These are phyloP conservation scores for Maconellicoccus hirsutus DNA, from an alignment of 1,140 invertebrate species.

Conservation along the genomic window DNA sequence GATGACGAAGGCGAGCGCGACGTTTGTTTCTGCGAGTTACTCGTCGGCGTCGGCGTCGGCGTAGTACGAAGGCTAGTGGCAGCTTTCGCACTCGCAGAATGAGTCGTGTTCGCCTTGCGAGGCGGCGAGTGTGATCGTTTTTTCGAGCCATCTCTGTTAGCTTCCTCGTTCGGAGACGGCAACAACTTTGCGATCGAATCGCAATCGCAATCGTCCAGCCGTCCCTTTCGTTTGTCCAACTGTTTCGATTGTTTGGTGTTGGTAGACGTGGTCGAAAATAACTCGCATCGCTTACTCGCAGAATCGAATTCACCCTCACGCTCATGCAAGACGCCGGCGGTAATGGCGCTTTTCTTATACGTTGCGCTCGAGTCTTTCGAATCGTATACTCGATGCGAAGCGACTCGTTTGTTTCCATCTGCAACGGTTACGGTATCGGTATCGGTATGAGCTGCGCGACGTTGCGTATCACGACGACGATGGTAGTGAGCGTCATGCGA, in stretches of 20 bases:
- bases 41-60: too few relatives aligned
- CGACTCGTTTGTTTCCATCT: background rate
- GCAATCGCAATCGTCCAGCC: too few relatives aligned
- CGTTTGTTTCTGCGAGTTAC: too few relatives aligned
- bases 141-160: conserved; percentile 22
- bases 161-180: too few relatives aligned
- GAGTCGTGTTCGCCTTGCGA: conserved; percentile 5
- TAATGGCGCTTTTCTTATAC: conserved; percentile 16
- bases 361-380: conserved; percentile 19
- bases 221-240: too few relatives aligned
- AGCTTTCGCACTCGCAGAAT: too few relatives aligned
- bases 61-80: too few relatives aligned
- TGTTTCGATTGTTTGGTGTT: too few relatives aligned
- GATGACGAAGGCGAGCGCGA: too few relatives aligned
- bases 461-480: too few relatives aligned
- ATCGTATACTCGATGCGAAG: background rate
- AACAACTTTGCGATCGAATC: too few relatives aligned
- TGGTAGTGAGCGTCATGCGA: background rate
- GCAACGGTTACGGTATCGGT: background rate
- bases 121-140: conserved; percentile 23
- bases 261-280: background rate
- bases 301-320: conserved; percentile 1
- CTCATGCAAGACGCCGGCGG: background rate
- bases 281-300: background rate
- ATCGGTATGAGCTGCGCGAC: too few relatives aligned